Evolutionary conservation across 2,113 vertebrate species (phyloP), one percentile per base, ranked within the genome.

Genomic region (Hydrolagus affinis): DNA sequence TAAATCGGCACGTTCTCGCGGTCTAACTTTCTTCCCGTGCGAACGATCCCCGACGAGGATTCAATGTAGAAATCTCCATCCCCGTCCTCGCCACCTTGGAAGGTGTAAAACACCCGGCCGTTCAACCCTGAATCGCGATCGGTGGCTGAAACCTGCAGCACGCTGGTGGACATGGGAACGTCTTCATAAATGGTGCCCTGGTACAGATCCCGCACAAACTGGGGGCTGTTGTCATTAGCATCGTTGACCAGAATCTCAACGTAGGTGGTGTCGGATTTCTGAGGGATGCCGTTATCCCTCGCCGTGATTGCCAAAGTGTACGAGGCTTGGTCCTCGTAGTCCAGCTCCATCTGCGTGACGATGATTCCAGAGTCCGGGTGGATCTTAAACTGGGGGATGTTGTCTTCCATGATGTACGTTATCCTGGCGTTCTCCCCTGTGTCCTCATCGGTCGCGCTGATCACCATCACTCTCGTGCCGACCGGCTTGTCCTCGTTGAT

Each of bases 351-450:
- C 86, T 94, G 89, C 0, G 96, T 98, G 30, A 95, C 96, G 89
- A 99, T 94, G 70, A 94, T 94, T n/a, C 98, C 98, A 0, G 95
- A 93, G 85, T 98, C 95, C 0, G 94, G 93, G 86, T 98, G 95
- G 0, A 98, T 97, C 87, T 94, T 95, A 85, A 99, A 99, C 91
- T 98, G 96, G 0, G 96, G 96, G 14, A 98, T 93, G 0, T 95
- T 97, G 88, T 98, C 98, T 0, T 98, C 97, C 93, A 99, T 93
- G 70, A 94, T 88, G 0, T 99, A 99, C 0, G 96, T 98, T 89
- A 99, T 97, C 77, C 97, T 95, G 0, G 98, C 95, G 0, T 99
- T 99, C 88, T 99, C 98, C 0, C 97, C 98, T 0, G 95, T 97
- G 90, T 99, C 98, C 85, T 98, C 98, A 12, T 99, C 98, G 0